Evolutionary conservation across 2,113 vertebrate species (phyloP).

Genomic region (Hemichromis elongatus): DNA sequence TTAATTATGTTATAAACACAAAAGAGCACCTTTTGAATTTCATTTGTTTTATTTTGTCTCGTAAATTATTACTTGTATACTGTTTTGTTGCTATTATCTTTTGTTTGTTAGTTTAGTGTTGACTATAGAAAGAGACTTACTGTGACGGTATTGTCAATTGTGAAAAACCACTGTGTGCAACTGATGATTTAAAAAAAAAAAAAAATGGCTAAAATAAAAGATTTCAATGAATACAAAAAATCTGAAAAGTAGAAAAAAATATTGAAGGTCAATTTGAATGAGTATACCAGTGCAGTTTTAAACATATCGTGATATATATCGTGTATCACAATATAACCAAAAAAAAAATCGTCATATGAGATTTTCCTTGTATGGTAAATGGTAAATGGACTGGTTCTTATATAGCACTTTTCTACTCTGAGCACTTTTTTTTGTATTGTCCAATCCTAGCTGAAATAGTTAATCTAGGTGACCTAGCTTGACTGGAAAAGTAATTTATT

Average conservation of each 20-base stretch:
- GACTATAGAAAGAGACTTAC: background rate
- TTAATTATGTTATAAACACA: background rate
- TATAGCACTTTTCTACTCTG: too few relatives aligned
- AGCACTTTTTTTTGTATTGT: too few relatives aligned
- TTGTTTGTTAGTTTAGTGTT: background rate
- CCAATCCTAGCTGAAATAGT: background rate
- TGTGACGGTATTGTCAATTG: background rate
- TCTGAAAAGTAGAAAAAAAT: too few relatives aligned
- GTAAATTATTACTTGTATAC: background rate
- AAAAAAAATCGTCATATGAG: background rate
- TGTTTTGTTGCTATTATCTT: background rate
- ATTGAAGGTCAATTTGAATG: too few relatives aligned
- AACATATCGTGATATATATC: background rate
- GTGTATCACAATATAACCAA: background rate
- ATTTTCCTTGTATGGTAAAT: rapidly evolving
- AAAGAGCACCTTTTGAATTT: background rate
- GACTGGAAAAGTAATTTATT: background rate
- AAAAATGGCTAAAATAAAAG: background rate
- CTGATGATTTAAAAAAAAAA: background rate
- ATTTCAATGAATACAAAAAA: too few relatives aligned
- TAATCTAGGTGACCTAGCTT: background rate
- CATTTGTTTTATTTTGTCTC: background rate
- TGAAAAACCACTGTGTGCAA: background rate
- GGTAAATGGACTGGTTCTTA: too few relatives aligned
- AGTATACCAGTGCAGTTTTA: background rate